Conservation (phyloP, 2,113 vertebrate genomes). For the Stigmatopora nigra region DNA sequence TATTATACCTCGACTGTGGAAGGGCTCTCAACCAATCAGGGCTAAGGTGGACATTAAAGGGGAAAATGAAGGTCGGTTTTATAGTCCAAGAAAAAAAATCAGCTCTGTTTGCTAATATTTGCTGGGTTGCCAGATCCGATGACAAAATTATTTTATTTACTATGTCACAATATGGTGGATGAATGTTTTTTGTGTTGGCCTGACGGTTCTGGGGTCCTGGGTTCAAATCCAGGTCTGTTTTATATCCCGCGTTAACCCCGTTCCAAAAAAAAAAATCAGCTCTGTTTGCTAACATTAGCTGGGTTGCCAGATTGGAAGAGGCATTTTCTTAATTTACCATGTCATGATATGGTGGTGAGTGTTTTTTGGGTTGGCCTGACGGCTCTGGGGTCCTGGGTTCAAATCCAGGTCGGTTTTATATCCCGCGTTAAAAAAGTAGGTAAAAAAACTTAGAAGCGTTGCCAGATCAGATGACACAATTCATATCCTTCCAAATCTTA, state of each 20-base stretch:
- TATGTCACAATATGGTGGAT: conserved; percentile 27
- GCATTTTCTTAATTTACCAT: conserved; percentile 26
- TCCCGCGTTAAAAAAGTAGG: no score
- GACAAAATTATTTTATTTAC: conserved; percentile 26
- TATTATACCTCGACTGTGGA: conserved; percentile 61
- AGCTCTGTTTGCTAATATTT: conserved; percentile 51
- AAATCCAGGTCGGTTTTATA: no score
- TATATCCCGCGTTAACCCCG: conserved; percentile 60
- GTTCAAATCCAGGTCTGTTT: not conserved
- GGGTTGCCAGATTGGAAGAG: conserved; percentile 5
- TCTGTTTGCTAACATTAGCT: conserved; percentile 52
- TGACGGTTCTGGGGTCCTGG: no score
- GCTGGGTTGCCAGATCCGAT: conserved; percentile 3
- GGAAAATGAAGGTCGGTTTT: conserved; percentile 18
- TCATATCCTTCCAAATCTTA: no score
- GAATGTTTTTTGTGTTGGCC: no score
- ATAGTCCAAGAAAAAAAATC: conserved; percentile 28
- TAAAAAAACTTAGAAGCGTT: no score
- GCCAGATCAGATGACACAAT: no score
- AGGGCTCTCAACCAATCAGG: conserved; percentile 62
- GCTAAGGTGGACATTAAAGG: conserved; percentile 49
- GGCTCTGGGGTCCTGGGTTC: no score
- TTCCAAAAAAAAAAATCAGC: conserved; percentile 18
- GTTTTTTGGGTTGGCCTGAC: no score
- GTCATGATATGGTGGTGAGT: conserved; percentile 17